Evolutionary conservation across 1,140 invertebrate genomes (phyloP).

Genomic region (Oreohelix idahoensis): DNA sequence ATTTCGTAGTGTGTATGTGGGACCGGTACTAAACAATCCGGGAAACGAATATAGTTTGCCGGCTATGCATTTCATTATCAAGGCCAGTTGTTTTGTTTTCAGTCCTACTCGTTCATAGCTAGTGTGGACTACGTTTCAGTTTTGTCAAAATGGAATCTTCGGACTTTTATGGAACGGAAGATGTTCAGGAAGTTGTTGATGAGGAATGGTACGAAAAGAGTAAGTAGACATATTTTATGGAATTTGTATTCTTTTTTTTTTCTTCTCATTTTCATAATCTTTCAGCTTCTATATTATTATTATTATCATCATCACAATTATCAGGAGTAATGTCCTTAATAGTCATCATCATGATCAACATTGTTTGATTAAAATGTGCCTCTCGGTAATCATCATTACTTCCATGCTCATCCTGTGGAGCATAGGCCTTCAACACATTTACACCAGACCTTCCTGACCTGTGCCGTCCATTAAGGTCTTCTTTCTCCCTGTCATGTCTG

Average conservation of each 20-base stretch:
- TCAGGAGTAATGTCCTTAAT: no score
- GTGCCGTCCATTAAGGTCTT: no score
- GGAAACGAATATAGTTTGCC: neutral
- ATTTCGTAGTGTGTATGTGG: neutral
- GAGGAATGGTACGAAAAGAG: conserved; percentile 49
- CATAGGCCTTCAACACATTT: no score
- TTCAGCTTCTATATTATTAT: no score
- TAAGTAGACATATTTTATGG: conserved; percentile 25
- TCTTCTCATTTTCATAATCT: no score
- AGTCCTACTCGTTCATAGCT: neutral
- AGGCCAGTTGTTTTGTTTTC: neutral
- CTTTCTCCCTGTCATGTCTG: no score
- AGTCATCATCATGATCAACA: no score
- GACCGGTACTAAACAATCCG: neutral
- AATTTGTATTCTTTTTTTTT: neutral
- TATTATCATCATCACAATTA: no score
- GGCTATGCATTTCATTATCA: neutral
- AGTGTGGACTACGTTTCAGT: neutral
- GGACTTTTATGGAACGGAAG: neutral
- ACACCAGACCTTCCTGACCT: no score
- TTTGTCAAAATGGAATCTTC: neutral
- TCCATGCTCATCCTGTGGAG: no score
- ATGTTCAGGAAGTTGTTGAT: conserved; percentile 37
- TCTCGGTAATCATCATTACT: no score
- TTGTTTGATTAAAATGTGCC: no score